These are phyloP conservation scores for Morelia viridis DNA, from an alignment of 2,797 vertebrate species.

Conservation along the genomic window DNA sequence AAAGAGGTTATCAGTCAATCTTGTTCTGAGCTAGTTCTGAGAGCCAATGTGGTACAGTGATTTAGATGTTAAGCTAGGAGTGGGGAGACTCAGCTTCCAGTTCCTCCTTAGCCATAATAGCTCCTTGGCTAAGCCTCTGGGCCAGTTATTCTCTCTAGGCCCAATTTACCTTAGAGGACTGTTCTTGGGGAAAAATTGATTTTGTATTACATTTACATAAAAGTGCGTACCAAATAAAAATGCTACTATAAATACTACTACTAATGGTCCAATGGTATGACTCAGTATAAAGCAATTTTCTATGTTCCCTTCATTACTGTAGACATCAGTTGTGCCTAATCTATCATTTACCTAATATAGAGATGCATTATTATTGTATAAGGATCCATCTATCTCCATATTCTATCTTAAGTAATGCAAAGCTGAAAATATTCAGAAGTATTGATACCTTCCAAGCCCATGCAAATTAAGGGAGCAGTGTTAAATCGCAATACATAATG, in stretches of 20 bases:
- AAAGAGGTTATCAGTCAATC: neutral
- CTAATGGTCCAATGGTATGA: neutral
- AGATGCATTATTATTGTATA: neutral
- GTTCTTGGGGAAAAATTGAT: neutral
- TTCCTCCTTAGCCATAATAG: neutral
- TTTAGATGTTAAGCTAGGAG: neutral
- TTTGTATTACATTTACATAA: neutral
- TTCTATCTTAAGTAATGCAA: neutral
- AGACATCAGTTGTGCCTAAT: neutral
- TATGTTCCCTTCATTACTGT: neutral
- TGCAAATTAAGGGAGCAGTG: neutral
- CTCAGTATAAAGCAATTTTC: neutral
- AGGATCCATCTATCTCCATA: neutral
- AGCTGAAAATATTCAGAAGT: neutral
- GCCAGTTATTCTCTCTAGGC: neutral
- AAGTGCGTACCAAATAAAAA: neutral
- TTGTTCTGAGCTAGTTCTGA: neutral
- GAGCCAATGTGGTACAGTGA: neutral
- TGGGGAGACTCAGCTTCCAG: neutral
- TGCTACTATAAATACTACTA: neutral
- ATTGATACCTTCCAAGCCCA: neutral
- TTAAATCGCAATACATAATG: neutral
- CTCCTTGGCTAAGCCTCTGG: neutral
- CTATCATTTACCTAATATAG: neutral
- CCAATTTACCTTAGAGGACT: neutral